phyloP scores from a whole-genome alignment of 2,113 vertebrate species.

The Hemibagrus wyckioides region DNA sequence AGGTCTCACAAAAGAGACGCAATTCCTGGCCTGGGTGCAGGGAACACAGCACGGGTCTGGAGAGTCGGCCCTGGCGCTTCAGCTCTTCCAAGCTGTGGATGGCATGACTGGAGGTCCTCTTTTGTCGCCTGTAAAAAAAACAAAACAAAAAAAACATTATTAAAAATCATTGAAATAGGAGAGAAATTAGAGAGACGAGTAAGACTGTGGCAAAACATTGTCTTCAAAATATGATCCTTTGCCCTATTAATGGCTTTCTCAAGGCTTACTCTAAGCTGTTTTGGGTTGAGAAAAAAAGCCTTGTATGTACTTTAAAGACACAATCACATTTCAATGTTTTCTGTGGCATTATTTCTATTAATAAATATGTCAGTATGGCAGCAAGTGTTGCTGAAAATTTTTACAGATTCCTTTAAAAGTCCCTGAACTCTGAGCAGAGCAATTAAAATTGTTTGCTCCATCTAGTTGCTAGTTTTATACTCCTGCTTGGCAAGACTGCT shows the following conservation, averaged over 20 bases:
- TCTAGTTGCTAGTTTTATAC: no score
- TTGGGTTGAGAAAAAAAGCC: neutral
- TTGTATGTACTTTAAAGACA: neutral
- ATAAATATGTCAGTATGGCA: no score
- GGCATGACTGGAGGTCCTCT: slow-evolving; percentile 78
- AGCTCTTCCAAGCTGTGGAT: slow-evolving; percentile 75
- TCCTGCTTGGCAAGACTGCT: no score
- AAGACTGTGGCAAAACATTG: neutral
- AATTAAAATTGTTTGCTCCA: no score
- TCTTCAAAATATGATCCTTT: neutral
- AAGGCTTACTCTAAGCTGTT: neutral
- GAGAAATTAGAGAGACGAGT: neutral
- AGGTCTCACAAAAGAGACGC: slow-evolving; percentile 85
- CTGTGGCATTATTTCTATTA: neutral
- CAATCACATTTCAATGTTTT: neutral
- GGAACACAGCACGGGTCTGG: slow-evolving; percentile 78
- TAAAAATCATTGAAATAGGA: neutral
- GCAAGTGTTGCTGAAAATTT: no score
- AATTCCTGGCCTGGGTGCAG: slow-evolving; percentile 84
- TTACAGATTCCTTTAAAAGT: neutral
- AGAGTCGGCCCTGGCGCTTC: slow-evolving; percentile 67
- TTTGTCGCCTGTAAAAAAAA: slow-evolving; percentile 81
- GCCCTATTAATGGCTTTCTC: no score
- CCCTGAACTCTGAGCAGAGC: no score
- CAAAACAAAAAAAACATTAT: neutral